These are phyloP conservation scores for Drosophila barbarae DNA, from an alignment of 2,888 invertebrate species.

Conservation along the genomic window DNA sequence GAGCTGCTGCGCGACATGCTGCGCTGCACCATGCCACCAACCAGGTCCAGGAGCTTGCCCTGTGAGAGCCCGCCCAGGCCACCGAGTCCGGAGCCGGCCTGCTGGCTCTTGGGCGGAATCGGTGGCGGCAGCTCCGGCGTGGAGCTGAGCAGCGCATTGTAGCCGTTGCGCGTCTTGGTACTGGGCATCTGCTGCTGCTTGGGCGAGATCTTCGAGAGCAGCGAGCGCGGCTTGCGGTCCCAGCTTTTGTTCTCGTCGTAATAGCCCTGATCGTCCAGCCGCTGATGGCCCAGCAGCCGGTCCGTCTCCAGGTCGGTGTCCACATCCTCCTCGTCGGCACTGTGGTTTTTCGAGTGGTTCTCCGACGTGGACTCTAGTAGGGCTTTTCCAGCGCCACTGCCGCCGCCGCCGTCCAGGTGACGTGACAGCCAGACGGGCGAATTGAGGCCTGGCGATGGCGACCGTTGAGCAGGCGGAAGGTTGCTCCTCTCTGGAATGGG, in stretches of 20 bases:
- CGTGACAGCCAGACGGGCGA: conserved; percentile 87
- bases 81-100: conserved; percentile 20
- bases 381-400: conserved; percentile 55
- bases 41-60: conserved; percentile 72
- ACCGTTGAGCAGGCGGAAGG: conserved; percentile 48
- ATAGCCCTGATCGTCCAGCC: conserved; percentile 95
- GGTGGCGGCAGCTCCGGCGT: conserved; percentile 78
- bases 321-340: conserved; percentile 89
- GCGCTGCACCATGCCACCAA: conserved; percentile 46
- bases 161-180: conserved; percentile 78
- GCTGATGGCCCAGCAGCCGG: conserved; percentile 94
- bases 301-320: conserved; percentile 99
- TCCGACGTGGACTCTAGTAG: conserved; percentile 79
- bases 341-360: conserved; percentile 83
- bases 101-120: conserved; percentile 75
- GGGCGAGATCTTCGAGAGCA: conserved; percentile 79
- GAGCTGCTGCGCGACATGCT: conserved; percentile 74
- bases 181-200: conserved; percentile 77
- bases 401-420: conserved; percentile 78
- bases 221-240: conserved; percentile 77
- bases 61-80: conserved; percentile 25
- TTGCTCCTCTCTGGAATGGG: conserved; percentile 76
- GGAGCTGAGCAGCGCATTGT: conserved; percentile 79
- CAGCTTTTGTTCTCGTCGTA: conserved; percentile 88
- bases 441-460: conserved; percentile 79